These are phyloP conservation scores for Metaphire vulgaris DNA, from an alignment of 1,140 invertebrate species.

Conservation along the genomic window DNA sequence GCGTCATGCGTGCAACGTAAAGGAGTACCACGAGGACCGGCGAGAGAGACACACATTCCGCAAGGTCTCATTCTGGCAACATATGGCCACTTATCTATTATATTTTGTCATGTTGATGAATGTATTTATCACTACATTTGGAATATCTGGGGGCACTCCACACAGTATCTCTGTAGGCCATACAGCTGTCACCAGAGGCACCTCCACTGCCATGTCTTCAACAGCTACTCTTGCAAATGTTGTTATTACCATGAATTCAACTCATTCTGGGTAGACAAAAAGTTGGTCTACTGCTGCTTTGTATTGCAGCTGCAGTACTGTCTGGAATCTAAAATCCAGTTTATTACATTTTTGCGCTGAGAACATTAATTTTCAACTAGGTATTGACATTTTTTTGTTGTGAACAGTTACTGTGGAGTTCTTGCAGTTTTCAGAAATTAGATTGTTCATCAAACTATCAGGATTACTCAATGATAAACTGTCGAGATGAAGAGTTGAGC, in stretches of 20 bases:
- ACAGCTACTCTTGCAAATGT: not conserved
- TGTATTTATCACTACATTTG: conserved; percentile 23
- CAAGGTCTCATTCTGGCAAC: conserved; percentile 24
- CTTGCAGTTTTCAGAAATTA: too few species aligned
- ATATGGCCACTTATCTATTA: conserved; percentile 19
- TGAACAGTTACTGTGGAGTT: too few species aligned
- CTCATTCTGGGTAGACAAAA: not conserved
- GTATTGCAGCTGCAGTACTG: too few species aligned
- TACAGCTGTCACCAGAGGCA: not conserved
- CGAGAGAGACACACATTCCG: conserved; percentile 28
- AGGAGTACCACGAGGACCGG: conserved; percentile 29
- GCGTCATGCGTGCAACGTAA: conserved; percentile 29
- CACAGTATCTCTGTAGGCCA: not conserved
- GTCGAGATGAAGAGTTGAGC: too few species aligned
- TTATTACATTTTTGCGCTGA: too few species aligned
- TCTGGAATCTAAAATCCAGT: too few species aligned
- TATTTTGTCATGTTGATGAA: conserved; percentile 25
- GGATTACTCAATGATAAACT: too few species aligned
- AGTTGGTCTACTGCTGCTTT: too few species aligned
- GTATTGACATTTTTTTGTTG: too few species aligned
- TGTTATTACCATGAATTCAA: not conserved
- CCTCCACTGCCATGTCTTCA: not conserved
- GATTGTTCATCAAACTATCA: too few species aligned
- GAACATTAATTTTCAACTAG: too few species aligned
- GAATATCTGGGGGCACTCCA: conserved; percentile 16